Evolutionary conservation across 2,888 invertebrate species (phyloP), one percentile per base, ranked within the genome.

Genomic region (Seira ritae): DNA sequence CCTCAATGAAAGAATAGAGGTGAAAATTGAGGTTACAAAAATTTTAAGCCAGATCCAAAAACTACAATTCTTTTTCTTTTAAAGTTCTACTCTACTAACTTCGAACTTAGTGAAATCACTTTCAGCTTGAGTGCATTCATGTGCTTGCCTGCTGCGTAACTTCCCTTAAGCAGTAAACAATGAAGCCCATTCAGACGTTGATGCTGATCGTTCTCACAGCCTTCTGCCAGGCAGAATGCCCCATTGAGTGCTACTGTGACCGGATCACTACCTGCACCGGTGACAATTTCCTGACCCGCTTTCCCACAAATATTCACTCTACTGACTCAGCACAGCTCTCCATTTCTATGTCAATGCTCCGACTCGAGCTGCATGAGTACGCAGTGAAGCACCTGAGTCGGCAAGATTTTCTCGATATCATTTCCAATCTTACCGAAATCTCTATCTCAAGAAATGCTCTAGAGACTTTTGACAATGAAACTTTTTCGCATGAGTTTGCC

Each of bases 181-280:
- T 87, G 87, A 87, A 80, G 85, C 81, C 84, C 19, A 78, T 84
- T 15, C 31, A 85, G 73, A 85, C 85, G 65, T 55, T 87, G 23
- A 72, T 85, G 77, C 76, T 87, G 60, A 78, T 84, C 76, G 73
- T 85, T 24, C 80, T 87, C 62, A 80, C 82, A 70, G 72, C 84
- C 2, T 83, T 85, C 69, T 88, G 87, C 71, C 88, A 88, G 60
- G 87, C 85, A 62, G 88, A 88, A 84, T 88, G 88, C 77, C 88
- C 88, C 68, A 87, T 86, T 15, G 88, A 88, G 83, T 88, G 88
- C 79, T 88, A 79, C 80, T 88, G 88, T 85, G 88, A 87, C 83
- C 86, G 85, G 72, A 83, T 84, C 84, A 88, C 87, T 67, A 84
- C 84, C 70, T 88, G 88, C 77, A 86, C 87, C 8, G 88, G 88